Conservation (phyloP, 2,113 vertebrate species). For the Jaculus jaculus region DNA sequence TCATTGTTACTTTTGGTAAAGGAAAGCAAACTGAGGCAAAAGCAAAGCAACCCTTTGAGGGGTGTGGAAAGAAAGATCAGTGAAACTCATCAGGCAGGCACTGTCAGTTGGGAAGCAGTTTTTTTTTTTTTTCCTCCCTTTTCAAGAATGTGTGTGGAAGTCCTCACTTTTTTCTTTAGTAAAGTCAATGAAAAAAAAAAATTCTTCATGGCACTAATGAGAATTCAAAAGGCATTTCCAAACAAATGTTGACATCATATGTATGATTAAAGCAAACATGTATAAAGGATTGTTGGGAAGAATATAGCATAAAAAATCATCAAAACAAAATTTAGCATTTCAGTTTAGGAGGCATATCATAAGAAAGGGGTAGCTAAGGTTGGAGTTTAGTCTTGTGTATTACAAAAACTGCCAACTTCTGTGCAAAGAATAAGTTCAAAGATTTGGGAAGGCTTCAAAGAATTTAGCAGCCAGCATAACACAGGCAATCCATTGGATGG, state of each 20-base stretch:
- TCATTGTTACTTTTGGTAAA: slow-evolving; percentile 38
- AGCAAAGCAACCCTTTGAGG: slow-evolving; percentile 4
- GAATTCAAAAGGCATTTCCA: slow-evolving; percentile 52
- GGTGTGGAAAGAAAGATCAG: background rate
- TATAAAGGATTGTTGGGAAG: slow-evolving; percentile 8
- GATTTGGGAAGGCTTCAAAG: background rate
- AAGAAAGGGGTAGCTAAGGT: slow-evolving; percentile 18
- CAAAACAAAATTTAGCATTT: slow-evolving; percentile 46
- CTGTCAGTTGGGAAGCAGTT: background rate
- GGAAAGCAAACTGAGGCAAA: slow-evolving; percentile 46
- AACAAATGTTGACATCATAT: slow-evolving; percentile 38
- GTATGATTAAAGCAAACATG: slow-evolving; percentile 46
- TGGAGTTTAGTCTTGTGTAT: slow-evolving; percentile 32
- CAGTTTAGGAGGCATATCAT: background rate
- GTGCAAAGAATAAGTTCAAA: slow-evolving; percentile 55
- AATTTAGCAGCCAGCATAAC: background rate
- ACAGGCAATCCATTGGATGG: slow-evolving; percentile 9
- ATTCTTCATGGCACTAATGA: slow-evolving; percentile 45
- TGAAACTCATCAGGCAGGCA: background rate
- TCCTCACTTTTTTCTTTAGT: background rate
- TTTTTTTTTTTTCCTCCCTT: slow-evolving; percentile 40
- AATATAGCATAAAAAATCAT: slow-evolving; percentile 37
- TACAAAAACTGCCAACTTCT: slow-evolving; percentile 23
- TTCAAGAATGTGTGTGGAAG: slow-evolving; percentile 38
- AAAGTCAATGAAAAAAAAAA: background rate